phyloP scores from a whole-genome alignment of 1,140 invertebrate genomes.

The Paraescarpia echinospica region DNA sequence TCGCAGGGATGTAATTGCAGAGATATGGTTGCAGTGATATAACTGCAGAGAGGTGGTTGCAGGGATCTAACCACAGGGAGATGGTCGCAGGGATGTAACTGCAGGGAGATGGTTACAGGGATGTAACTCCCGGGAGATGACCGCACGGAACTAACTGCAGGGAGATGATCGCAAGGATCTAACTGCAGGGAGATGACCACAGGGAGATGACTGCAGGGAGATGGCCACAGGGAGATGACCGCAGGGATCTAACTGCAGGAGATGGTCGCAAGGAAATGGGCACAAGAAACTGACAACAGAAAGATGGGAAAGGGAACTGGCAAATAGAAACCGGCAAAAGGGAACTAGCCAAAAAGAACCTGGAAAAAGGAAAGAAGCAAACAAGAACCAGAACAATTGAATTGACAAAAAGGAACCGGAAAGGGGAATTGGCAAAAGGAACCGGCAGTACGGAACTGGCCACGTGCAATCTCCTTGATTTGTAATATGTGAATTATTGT shows the following conservation, averaged over 20 bases:
- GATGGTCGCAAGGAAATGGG: not conserved
- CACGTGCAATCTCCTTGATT: too few relatives aligned
- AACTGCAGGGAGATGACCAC: not conserved
- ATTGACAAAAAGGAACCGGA: too few relatives aligned
- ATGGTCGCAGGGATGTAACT: too few relatives aligned
- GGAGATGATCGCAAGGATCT: not conserved
- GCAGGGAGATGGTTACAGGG: not conserved
- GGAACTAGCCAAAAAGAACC: too few relatives aligned
- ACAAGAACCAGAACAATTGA: too few relatives aligned
- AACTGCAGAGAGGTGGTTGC: not conserved
- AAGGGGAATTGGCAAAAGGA: too few relatives aligned
- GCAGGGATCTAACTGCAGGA: not conserved
- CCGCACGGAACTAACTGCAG: too few relatives aligned
- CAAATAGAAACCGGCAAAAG: too few relatives aligned
- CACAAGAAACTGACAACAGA: not conserved
- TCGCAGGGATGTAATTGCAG: not conserved
- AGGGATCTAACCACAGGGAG: not conserved
- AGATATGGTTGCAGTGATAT: not conserved
- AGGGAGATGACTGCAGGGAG: not conserved
- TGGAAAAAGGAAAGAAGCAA: too few relatives aligned
- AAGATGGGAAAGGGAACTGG: not conserved
- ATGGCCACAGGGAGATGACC: not conserved
- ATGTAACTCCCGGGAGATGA: too few relatives aligned
- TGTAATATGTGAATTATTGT: not conserved
- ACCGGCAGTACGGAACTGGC: too few relatives aligned